Conservation (phyloP, 35 echinoderm and acorn worm genomes). For the Holothuria glaberrima region DNA sequence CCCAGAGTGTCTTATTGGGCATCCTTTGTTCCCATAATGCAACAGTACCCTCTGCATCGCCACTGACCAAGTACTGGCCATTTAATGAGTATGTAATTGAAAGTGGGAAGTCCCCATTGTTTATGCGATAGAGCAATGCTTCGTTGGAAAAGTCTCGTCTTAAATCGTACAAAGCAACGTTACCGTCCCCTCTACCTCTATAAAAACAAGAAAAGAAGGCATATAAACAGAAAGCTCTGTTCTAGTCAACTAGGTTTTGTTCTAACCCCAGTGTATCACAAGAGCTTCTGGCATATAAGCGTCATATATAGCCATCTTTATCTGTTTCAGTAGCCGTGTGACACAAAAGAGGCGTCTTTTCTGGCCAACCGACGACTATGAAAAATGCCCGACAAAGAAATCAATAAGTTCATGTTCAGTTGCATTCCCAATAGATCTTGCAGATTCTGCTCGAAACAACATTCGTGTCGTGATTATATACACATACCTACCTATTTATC, state of each 20-base stretch:
- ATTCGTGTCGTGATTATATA: too few relatives aligned
- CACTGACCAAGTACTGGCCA: neutral
- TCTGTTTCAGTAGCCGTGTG: too few relatives aligned
- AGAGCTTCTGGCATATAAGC: too few relatives aligned
- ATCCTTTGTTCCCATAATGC: constrained; percentile 47
- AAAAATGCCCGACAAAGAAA: too few relatives aligned
- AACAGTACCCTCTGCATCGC: constrained; percentile 44
- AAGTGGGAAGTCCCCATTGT: constrained; percentile 11
- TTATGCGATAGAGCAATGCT: neutral
- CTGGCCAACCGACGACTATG: too few relatives aligned
- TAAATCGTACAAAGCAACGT: constrained; percentile 31
- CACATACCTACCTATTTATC: neutral
- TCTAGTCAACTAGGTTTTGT: too few relatives aligned
- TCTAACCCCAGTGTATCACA: too few relatives aligned
- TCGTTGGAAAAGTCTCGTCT: neutral
- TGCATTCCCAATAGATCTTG: too few relatives aligned
- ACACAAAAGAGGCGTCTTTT: too few relatives aligned
- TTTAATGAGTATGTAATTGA: constrained; percentile 36
- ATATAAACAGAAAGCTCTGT: too few relatives aligned
- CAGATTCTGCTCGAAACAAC: neutral
- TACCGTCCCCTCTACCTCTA: constrained; percentile 22
- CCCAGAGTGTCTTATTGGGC: constrained; percentile 10
- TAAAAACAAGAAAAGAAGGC: neutral
- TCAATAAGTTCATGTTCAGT: too few relatives aligned
- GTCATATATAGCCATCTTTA: too few relatives aligned